Base-by-base conservation (phyloP, 2,888 invertebrate species). In the Cryptus viduatorius region DNA sequence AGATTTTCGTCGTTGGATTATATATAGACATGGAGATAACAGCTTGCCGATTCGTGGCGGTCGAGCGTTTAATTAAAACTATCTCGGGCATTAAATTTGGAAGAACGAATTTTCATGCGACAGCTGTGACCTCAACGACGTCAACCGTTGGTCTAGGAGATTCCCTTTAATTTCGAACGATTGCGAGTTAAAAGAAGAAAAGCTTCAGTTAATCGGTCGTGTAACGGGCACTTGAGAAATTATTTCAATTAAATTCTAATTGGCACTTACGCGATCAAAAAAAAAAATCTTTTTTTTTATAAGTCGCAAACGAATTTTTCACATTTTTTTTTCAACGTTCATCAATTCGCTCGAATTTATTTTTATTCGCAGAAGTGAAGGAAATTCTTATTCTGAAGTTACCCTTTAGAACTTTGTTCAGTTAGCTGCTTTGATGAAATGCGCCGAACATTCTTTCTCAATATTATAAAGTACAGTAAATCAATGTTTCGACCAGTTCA, bases 41-140 rank as follows among this genome's bases (percentile, higher is more conserved):
- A 46, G 61, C 53, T 56, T 46, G 67, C 19, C 19, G 53, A 77
- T 61, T 69, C 44, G n/a, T 19, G 8, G 7, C 16, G 69, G 37
- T 37, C 68, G 42, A 37, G 59, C 42, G 42, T 79, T 79, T 59
- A 69, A 72, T 69, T 64, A 72, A 56, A 71, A 46, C 44, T 68
- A 42, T 68, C 42, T 12, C 59, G 29, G 59, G 59, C 14, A 59
- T 59, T 29, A 59, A 59, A 59, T 59, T 31, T 14, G 59, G 7
- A 59, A 59, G 31, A 59, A 4, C 5, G 59, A 59, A 59, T 59
- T 14, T 29, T 31, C 29, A 31, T 59, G 29, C 59, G 59, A 31
- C 59, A 59, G 59, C 59, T 59, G 59, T n/a, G 59, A 59, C 31
- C 59, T 59, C 59, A 31, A 59, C 12, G 12, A 31, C 31, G 59